phyloP scores from a whole-genome alignment of 2,888 invertebrate genomes.

The Pollenia labialis region DNA sequence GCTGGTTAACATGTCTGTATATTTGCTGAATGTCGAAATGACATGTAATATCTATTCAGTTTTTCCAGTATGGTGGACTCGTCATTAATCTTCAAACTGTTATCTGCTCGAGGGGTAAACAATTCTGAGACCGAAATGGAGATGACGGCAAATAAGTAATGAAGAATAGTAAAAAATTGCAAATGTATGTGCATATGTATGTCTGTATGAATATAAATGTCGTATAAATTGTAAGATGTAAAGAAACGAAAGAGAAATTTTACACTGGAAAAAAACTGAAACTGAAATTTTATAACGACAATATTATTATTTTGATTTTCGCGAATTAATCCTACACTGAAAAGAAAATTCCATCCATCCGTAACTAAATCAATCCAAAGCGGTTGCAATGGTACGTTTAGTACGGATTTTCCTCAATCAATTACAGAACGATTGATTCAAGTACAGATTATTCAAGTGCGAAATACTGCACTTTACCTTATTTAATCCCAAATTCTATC shows the following conservation, averaged over 20 bases:
- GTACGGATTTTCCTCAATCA: too few relatives aligned
- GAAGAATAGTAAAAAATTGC: constrained; percentile 18
- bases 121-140: constrained; percentile 15
- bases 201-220: constrained; percentile 2
- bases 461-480: too few relatives aligned
- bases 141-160: constrained; percentile 11
- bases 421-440: too few relatives aligned
- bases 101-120: constrained; percentile 27
- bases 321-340: too few relatives aligned
- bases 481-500: too few relatives aligned
- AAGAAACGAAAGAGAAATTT: background rate
- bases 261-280: constrained; percentile 4
- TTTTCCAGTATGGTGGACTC: constrained; percentile 49
- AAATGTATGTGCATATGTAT: background rate
- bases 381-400: too few relatives aligned
- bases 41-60: constrained; percentile 40
- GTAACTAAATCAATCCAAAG: too few relatives aligned
- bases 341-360: too few relatives aligned
- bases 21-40: constrained; percentile 30
- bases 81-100: constrained; percentile 62
- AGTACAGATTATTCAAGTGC: too few relatives aligned
- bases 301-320: too few relatives aligned
- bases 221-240: background rate
- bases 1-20: background rate
- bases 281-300: too few relatives aligned